Percentiles rank a stretch among this genome's conserved stretches.
These are phyloP conservation scores for Phylloscopus trochilus DNA, from an alignment of 2,113 vertebrate species.

Conservation along the genomic window DNA sequence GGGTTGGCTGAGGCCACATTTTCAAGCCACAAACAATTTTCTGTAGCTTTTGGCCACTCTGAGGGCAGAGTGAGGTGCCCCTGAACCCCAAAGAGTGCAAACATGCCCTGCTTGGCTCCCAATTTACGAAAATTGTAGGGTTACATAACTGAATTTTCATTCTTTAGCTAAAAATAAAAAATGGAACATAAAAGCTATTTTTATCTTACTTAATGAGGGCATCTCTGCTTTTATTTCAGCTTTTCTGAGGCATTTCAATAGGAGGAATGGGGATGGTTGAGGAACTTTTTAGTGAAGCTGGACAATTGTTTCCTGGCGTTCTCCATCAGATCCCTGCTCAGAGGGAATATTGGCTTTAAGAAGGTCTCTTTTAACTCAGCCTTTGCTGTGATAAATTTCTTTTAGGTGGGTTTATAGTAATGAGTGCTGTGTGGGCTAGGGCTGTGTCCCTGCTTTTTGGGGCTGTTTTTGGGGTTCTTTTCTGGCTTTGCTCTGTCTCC, in stretches of 20 bases:
- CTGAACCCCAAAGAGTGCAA: not conserved
- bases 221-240: slow-evolving; percentile 58
- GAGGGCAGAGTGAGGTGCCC: not conserved
- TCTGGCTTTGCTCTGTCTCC: not conserved
- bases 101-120: not conserved
- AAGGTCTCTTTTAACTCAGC: not conserved
- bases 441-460: not conserved
- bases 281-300: not conserved
- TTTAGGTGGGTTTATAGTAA: not conserved
- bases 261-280: not conserved
- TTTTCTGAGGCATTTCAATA: slow-evolving; percentile 14
- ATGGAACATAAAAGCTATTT: slow-evolving; percentile 74
- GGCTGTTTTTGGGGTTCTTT: not conserved
- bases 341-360: not conserved
- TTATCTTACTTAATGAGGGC: slow-evolving; percentile 70
- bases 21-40: not conserved
- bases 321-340: not conserved
- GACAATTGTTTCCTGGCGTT: not conserved
- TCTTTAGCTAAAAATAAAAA: slow-evolving; percentile 72
- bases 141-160: slow-evolving; percentile 66
- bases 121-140: not conserved
- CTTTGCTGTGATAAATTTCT: not conserved
- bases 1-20: not conserved
- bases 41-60: not conserved
- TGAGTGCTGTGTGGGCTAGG: not conserved